A percentile compares a stretch with the other conserved stretches of the same genome.
Evolutionary conservation across 2,888 invertebrate genomes (phyloP).

Genomic region (Smittia aterrima): DNA sequence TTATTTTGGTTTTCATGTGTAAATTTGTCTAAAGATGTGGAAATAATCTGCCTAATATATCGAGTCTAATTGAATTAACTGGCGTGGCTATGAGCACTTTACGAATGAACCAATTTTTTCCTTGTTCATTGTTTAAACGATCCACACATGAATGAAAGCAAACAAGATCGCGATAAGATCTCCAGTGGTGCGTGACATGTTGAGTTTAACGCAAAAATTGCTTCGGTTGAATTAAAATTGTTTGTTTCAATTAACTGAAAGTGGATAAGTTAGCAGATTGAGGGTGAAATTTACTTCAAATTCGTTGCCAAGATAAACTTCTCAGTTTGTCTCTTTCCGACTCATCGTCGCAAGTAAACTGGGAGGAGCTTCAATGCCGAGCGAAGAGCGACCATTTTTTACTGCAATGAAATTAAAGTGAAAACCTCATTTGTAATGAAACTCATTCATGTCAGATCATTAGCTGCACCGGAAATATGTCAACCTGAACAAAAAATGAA

Average conservation of each 20-base stretch:
- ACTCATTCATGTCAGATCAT: background rate
- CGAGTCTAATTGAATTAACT: background rate
- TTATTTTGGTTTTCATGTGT: background rate
- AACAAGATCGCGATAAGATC: constrained; percentile 23
- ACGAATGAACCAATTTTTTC: background rate
- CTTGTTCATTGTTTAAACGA: constrained; percentile 12
- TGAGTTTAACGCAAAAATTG: constrained; percentile 1
- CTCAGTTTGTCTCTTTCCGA: background rate
- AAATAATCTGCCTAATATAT: constrained; percentile 3
- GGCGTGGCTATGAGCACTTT: background rate
- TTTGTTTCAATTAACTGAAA: background rate
- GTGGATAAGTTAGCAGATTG: background rate
- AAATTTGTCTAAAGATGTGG: background rate
- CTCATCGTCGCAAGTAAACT: background rate
- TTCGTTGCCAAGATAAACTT: background rate
- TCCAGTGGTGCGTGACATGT: constrained; percentile 7
- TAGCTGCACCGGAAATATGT: background rate
- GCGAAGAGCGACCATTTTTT: background rate
- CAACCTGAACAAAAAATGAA: background rate
- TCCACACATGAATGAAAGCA: constrained; percentile 15
- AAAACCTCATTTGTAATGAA: background rate
- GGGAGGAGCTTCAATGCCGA: background rate
- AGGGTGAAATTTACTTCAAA: background rate
- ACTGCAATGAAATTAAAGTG: background rate
- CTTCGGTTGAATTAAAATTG: background rate